Conservation (phyloP, 2,113 vertebrate species). For the Tonatia bakeri region DNA sequence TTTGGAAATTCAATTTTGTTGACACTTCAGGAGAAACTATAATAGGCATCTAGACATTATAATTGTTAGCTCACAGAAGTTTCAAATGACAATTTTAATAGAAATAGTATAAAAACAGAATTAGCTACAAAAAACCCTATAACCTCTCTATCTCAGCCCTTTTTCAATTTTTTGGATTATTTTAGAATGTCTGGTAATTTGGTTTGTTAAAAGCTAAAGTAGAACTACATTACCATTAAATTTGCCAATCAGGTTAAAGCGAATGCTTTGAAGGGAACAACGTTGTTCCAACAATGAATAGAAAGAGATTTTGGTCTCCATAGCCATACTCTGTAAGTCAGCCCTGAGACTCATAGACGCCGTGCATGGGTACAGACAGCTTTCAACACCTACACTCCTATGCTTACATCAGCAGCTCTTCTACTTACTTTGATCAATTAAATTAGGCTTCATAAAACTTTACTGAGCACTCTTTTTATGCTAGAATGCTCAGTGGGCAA, state of each 20-base stretch:
- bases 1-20: conserved; percentile 52
- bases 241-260: neutral
- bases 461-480: neutral
- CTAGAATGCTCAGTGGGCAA: neutral
- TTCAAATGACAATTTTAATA: conserved; percentile 21
- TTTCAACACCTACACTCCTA: neutral
- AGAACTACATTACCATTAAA: neutral
- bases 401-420: neutral
- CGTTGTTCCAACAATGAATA: neutral
- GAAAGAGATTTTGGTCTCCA: neutral
- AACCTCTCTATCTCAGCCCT: neutral
- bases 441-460: neutral
- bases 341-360: neutral
- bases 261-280: neutral
- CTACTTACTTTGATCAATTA: neutral
- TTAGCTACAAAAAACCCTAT: neutral
- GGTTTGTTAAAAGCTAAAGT: neutral
- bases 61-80: conserved; percentile 24
- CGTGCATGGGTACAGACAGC: neutral
- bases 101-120: neutral
- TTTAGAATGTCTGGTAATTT: neutral
- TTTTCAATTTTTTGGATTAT: neutral
- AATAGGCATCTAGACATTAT: neutral
- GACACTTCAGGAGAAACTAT: neutral
- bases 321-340: neutral